A percentile compares a stretch with the other conserved stretches of the same genome.
phyloP scores from a whole-genome alignment of 2,797 vertebrate genomes.

The Acipenser oxyrinchus region DNA sequence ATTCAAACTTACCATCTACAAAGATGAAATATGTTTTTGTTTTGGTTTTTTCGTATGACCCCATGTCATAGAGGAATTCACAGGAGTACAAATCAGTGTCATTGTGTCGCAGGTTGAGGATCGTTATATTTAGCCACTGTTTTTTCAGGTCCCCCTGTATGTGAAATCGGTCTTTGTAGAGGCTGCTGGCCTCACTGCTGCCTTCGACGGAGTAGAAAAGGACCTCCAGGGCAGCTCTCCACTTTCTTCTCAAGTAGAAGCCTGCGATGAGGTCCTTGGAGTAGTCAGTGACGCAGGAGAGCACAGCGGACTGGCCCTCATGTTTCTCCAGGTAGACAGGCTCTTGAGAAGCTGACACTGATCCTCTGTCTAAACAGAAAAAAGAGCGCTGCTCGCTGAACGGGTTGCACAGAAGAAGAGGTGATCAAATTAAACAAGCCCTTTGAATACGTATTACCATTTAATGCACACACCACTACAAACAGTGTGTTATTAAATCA shows the following conservation, averaged over 20 bases:
- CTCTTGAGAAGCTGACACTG: too few species aligned
- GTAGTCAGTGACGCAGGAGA: too few species aligned
- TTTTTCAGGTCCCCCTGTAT: slow-evolving; percentile 25
- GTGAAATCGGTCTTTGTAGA: slow-evolving; percentile 17
- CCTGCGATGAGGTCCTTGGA: too few species aligned
- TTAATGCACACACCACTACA: too few species aligned
- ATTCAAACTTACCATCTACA: slow-evolving; percentile 19
- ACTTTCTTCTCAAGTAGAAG: slow-evolving; percentile 8
- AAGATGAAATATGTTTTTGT: slow-evolving; percentile 43
- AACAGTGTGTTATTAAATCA: too few species aligned
- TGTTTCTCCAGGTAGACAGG: too few species aligned
- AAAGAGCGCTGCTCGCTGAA: too few species aligned
- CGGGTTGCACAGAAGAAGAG: too few species aligned
- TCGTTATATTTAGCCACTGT: slow-evolving; percentile 35
- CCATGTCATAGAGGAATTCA: slow-evolving; percentile 27
- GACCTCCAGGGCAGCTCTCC: slow-evolving; percentile 12
- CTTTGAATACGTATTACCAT: too few species aligned
- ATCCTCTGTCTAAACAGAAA: too few species aligned
- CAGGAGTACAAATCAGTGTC: slow-evolving; percentile 58
- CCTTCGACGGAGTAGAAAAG: background rate
- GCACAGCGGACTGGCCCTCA: too few species aligned
- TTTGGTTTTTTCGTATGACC: slow-evolving; percentile 8
- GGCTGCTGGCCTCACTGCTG: rapidly evolving
- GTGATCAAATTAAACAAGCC: too few species aligned
- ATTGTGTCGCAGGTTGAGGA: slow-evolving; percentile 31